A percentile compares a stretch with the other conserved stretches of the same genome.
Conservation (phyloP, 2,797 vertebrate genomes). For the Megalops cyprinoides region DNA sequence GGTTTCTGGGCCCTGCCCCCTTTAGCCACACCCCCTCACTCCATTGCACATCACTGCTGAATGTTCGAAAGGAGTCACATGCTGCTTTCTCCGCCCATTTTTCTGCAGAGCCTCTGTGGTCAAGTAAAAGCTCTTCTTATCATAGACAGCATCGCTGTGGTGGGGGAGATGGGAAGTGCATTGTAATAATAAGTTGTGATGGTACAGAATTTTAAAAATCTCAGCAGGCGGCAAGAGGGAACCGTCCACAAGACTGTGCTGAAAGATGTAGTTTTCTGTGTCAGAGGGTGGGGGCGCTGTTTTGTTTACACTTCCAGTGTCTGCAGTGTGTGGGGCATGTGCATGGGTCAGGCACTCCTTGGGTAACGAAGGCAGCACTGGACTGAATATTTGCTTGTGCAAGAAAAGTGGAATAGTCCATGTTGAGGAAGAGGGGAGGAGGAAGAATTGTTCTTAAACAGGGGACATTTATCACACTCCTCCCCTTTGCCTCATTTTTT, state of each 20-base stretch:
- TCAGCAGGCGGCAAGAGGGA: not conserved
- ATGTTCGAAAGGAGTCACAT: too few relatives aligned
- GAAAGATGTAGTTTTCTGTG: not conserved
- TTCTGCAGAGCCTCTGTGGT: too few relatives aligned
- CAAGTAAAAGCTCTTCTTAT: too few relatives aligned
- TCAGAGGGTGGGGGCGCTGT: not conserved
- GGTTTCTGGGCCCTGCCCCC: too few relatives aligned
- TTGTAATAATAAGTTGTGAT: not conserved
- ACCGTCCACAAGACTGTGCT: not conserved
- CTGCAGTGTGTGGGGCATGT: not conserved
- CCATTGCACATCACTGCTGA: too few relatives aligned
- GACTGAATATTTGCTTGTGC: conserved; percentile 10
- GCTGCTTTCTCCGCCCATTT: too few relatives aligned
- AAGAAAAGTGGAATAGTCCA: not conserved
- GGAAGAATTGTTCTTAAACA: not conserved
- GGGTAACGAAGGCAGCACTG: not conserved
- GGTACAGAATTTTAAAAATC: not conserved
- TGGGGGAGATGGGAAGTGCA: too few relatives aligned
- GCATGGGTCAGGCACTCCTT: not conserved
- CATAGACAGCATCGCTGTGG: too few relatives aligned
- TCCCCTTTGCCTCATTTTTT: conserved; percentile 37
- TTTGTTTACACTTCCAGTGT: not conserved
- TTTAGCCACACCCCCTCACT: too few relatives aligned
- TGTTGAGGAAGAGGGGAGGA: not conserved
- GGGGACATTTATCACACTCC: not conserved